Evolutionary conservation across 2,888 invertebrate genomes (phyloP), one percentile per base, ranked within the genome.

Genomic region (Drosophila histrio): DNA sequence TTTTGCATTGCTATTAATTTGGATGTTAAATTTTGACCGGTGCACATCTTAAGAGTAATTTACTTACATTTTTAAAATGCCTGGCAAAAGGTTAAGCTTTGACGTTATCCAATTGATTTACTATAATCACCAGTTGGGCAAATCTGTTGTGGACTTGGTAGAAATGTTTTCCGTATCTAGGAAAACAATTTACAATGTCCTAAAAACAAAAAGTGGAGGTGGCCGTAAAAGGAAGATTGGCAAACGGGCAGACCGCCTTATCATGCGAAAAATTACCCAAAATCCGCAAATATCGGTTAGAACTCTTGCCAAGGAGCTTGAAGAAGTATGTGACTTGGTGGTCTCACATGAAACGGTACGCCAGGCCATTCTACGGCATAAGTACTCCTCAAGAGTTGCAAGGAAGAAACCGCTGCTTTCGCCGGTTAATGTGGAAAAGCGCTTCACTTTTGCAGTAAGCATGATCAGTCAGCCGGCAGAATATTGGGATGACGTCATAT

Each of bases 291-390:
- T 44, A 1, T 44, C 21, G 30, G 7, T n/a, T 1, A 30, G 46
- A 32, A 6, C 46, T n/a, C 30, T 46, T 46, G 46, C 46, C 30
- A 46, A 21, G 30, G n/a, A 46, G 46, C 17, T 44, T 28, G 19
- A 44, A 3, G 46, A 46, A 46, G 30, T 21, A 19, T 30, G 30
- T 46, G 17, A 13, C 30, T 7, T 21, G 7, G 46, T 19, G 1
- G 28, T 46, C 1, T 30, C 46, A n/a, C 7, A 46, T 7, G 46
- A 30, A 46, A 46, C 46, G 11, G 17, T 46, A n/a, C 30, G 44
- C 19, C 17, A 44, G 6, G 4, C 17, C 26, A 28, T 15, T 44
- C 28, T 28, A 17, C 9, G 17, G 28, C 15, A 30, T 17, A 44
- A 28, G 17, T 30, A 44, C 28, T 44, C 44, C 11, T 44, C 44